These are phyloP conservation scores for Amphilophus citrinellus DNA, from an alignment of 2,113 vertebrate species.

Conservation along the genomic window DNA sequence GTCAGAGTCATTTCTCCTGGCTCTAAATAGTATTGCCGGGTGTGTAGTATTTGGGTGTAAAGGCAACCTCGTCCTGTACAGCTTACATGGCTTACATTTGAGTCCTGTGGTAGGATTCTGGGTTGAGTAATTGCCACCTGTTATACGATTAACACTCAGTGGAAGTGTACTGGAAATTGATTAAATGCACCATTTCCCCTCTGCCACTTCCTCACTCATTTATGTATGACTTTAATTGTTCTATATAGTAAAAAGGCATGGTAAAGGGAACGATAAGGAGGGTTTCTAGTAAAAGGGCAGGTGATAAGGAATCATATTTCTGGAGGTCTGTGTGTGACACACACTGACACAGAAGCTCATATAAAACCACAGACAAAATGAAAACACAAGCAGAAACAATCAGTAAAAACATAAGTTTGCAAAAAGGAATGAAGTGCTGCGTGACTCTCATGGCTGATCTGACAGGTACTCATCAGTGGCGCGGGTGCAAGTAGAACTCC, in stretches of 20 bases:
- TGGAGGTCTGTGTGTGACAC: background rate
- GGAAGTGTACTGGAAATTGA: slow-evolving; percentile 10
- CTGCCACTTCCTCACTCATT: background rate
- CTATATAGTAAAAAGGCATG: background rate
- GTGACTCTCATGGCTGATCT: background rate
- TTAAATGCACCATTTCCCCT: background rate
- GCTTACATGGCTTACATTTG: slow-evolving; percentile 31
- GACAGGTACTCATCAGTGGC: background rate
- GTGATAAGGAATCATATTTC: background rate
- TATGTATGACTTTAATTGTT: background rate
- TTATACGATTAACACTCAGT: background rate
- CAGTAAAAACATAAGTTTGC: accelerated
- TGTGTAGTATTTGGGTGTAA: slow-evolving; percentile 14
- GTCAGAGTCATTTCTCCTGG: slow-evolving; percentile 33
- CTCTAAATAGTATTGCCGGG: background rate
- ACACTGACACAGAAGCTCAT: background rate
- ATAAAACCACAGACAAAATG: background rate
- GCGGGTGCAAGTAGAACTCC: background rate
- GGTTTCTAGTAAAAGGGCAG: background rate
- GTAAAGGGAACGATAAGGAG: background rate
- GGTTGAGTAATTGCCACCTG: slow-evolving; percentile 40
- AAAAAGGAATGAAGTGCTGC: background rate
- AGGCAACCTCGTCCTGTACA: background rate
- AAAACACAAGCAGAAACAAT: background rate
- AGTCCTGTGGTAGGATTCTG: background rate